Percentiles rank a stretch among this genome's conserved stretches.
Evolutionary conservation across 2,113 vertebrate species (phyloP).

Genomic region (Mus pahari): DNA sequence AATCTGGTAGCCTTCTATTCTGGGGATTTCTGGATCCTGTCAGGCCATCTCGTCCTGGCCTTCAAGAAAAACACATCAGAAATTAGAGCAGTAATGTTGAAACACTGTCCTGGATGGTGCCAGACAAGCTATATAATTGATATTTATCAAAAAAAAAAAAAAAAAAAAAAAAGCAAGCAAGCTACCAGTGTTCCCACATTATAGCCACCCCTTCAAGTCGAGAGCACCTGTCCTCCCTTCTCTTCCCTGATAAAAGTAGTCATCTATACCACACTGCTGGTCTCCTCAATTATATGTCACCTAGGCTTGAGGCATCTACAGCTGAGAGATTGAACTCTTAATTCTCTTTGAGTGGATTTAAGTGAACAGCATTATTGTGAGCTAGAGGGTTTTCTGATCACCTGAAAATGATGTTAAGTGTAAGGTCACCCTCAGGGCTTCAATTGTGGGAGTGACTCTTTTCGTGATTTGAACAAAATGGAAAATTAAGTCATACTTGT

Average conservation of each 20-base stretch:
- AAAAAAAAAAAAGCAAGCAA: background rate
- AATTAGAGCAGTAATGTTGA: background rate
- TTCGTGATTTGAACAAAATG: slow-evolving; percentile 61
- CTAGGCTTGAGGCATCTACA: slow-evolving; percentile 4
- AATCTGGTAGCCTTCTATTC: background rate
- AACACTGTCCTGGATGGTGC: background rate
- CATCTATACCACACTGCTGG: background rate
- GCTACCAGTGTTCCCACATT: background rate
- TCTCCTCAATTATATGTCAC: slow-evolving; percentile 17
- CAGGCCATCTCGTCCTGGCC: background rate
- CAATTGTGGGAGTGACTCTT: slow-evolving; percentile 56
- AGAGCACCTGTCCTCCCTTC: background rate
- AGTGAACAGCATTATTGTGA: slow-evolving; percentile 59
- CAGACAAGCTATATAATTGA: background rate
- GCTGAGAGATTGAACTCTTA: slow-evolving; percentile 16
- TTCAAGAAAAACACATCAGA: background rate
- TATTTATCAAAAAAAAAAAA: background rate
- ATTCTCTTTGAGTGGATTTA: slow-evolving; percentile 62
- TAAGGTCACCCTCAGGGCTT: slow-evolving; percentile 60
- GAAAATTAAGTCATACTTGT: slow-evolving; percentile 58
- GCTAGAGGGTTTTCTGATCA: background rate
- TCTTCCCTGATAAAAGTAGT: background rate
- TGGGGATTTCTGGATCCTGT: background rate
- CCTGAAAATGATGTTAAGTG: slow-evolving; percentile 59
- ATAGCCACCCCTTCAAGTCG: background rate